Percentiles rank a stretch among this genome's conserved stretches.
phyloP scores from a whole-genome alignment of 2,888 invertebrate species.

The Clitarchus hookeri region DNA sequence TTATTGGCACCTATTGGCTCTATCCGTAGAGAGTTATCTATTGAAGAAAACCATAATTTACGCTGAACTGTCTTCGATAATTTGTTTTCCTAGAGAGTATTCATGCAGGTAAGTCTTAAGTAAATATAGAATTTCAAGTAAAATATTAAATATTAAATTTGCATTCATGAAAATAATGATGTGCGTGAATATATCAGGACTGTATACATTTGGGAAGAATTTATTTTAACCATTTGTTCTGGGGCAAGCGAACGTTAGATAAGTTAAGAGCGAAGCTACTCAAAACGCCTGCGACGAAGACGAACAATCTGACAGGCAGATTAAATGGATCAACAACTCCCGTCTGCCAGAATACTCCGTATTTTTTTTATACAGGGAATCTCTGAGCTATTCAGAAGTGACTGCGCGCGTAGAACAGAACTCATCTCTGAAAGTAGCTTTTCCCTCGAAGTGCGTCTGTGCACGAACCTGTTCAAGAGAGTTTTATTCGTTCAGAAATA shows the following conservation, averaged over 20 bases:
- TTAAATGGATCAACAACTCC: neutral
- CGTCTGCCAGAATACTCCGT: neutral
- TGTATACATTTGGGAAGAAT: too few relatives aligned
- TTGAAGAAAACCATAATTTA: too few relatives aligned
- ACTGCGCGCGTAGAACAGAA: neutral
- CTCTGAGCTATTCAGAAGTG: neutral
- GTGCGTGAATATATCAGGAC: too few relatives aligned
- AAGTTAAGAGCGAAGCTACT: neutral
- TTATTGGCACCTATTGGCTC: too few relatives aligned
- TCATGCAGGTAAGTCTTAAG: too few relatives aligned
- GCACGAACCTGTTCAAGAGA: neutral
- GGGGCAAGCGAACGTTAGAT: neutral
- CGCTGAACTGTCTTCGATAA: too few relatives aligned
- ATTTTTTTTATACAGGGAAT: neutral
- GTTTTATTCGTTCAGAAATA: conserved; percentile 14
- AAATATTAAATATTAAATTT: too few relatives aligned
- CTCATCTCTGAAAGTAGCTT: neutral
- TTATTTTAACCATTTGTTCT: neutral
- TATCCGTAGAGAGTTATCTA: too few relatives aligned
- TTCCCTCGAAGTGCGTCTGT: neutral
- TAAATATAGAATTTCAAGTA: too few relatives aligned
- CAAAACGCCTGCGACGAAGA: neutral
- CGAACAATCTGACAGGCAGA: neutral
- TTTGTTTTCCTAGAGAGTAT: too few relatives aligned
- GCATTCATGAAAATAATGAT: too few relatives aligned